Conservation (phyloP, 2,113 vertebrate species). For the Entelurus aequoreus region DNA sequence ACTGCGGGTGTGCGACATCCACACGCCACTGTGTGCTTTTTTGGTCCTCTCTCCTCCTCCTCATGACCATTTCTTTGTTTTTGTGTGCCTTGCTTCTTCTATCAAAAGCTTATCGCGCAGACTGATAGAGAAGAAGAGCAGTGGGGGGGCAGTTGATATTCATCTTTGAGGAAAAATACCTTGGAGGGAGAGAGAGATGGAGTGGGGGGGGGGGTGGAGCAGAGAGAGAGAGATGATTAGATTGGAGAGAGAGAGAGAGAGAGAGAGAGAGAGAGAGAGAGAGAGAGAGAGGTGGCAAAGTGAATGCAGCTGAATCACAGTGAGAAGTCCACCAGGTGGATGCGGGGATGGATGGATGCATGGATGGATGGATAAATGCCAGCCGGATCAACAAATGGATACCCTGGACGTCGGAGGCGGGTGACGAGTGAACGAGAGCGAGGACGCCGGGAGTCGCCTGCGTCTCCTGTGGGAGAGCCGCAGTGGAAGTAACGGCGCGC, state of each 20-base stretch:
- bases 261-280: slow-evolving; percentile 54
- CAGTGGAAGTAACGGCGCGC: slow-evolving; percentile 37
- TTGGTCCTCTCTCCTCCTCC: background rate
- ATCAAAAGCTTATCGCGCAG: slow-evolving; percentile 48
- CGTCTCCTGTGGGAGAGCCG: slow-evolving; percentile 41
- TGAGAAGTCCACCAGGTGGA: slow-evolving; percentile 43
- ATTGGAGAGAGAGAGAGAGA: slow-evolving; percentile 68
- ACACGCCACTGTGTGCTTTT: slow-evolving; percentile 4
- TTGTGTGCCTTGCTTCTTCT: slow-evolving; percentile 26
- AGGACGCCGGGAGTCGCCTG: slow-evolving; percentile 26
- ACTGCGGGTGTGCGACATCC: slow-evolving; percentile 33
- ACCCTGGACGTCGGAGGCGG: slow-evolving; percentile 19
- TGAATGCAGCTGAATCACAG: slow-evolving; percentile 72
- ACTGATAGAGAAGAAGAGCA: slow-evolving; percentile 38
- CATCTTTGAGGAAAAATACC: slow-evolving; percentile 63
- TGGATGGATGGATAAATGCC: slow-evolving; percentile 53
- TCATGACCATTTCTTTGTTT: slow-evolving; percentile 13
- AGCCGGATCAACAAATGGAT: slow-evolving; percentile 63
- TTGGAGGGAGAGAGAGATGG: slow-evolving; percentile 34
- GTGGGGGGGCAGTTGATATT: slow-evolving; percentile 45
- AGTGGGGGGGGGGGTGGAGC: slow-evolving; percentile 32
- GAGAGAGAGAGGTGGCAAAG: slow-evolving; percentile 55
- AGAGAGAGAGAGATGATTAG: slow-evolving; percentile 59
- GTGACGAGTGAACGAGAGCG: slow-evolving; percentile 6
- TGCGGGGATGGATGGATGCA: slow-evolving; percentile 28